phyloP scores from a whole-genome alignment of 2,113 vertebrate species.

The Heteronetta atricapilla region DNA sequence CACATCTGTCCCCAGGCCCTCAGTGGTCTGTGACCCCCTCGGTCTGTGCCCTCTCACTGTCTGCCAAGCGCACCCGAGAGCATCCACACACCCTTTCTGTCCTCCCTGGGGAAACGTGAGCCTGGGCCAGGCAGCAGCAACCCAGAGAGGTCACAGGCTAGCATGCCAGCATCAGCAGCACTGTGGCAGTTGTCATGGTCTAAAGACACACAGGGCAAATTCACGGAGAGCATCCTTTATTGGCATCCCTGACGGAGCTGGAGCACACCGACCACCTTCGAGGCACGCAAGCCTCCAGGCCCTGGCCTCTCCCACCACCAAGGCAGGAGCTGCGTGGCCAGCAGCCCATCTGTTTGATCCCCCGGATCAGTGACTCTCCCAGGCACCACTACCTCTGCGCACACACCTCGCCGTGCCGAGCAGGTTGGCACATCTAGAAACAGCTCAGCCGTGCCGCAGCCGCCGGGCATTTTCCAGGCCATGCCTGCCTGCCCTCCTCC shows the following conservation, averaged over 20 bases:
- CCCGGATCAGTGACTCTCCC: background rate
- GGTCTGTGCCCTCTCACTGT: no score
- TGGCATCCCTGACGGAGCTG: background rate
- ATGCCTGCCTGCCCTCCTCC: background rate
- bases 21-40: background rate
- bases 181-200: fast-evolving
- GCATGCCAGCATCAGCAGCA: background rate
- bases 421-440: background rate
- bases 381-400: background rate
- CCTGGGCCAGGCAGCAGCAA: no score
- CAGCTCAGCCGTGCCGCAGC: background rate
- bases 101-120: background rate
- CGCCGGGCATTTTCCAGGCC: background rate
- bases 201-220: background rate
- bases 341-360: background rate
- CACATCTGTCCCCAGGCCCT: background rate
- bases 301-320: background rate
- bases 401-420: background rate
- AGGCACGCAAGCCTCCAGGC: background rate
- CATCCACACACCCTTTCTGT: background rate
- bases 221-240: background rate
- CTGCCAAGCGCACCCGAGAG: background rate
- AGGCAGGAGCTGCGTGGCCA: background rate
- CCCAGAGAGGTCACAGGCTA: fast-evolving
- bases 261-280: background rate